These are phyloP conservation scores for Chrysomallon squamiferum DNA, from an alignment of 1,140 invertebrate species.

Conservation along the genomic window DNA sequence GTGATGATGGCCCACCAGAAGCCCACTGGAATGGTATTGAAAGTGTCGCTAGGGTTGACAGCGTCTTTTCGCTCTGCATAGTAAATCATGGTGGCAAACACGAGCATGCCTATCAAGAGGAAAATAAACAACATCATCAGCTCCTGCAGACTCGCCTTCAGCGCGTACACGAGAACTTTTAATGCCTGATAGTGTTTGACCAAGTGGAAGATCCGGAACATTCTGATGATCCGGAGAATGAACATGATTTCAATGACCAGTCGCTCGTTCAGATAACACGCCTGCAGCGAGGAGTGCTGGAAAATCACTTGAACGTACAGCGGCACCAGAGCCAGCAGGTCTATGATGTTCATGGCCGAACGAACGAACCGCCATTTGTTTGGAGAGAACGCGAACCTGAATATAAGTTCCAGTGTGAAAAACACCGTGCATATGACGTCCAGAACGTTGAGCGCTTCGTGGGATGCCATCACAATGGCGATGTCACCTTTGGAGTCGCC, in stretches of 20 bases:
- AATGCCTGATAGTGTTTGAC: constrained; percentile 58
- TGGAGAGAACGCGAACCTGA: constrained; percentile 63
- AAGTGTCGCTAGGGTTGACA: constrained; percentile 42
- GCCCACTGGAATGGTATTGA: constrained; percentile 59
- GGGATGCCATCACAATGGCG: constrained; percentile 28
- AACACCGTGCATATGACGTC: constrained; percentile 64
- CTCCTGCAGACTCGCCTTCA: constrained; percentile 59
- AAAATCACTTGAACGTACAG: constrained; percentile 60
- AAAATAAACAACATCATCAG: constrained; percentile 88
- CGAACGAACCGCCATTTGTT: constrained; percentile 61
- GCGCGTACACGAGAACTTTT: constrained; percentile 55
- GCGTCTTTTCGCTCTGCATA: constrained; percentile 83
- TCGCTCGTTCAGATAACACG: constrained; percentile 51
- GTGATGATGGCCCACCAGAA: constrained; percentile 70
- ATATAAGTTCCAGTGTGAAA: constrained; percentile 64
- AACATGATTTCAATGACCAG: constrained; percentile 56
- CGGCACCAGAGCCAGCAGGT: constrained; percentile 65
- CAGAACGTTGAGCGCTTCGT: constrained; percentile 42
- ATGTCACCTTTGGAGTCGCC: constrained; percentile 11
- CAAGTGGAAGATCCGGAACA: constrained; percentile 61
- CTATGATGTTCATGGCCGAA: constrained; percentile 65
- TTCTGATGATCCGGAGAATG: constrained; percentile 55
- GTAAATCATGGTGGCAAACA: constrained; percentile 96
- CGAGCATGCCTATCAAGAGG: constrained; percentile 94
- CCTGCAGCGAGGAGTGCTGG: constrained; percentile 35